Evolutionary conservation across 64 coral and sea anemone species (phyloP), one percentile per base, ranked within the genome.

Genomic region (Porites lutea): DNA sequence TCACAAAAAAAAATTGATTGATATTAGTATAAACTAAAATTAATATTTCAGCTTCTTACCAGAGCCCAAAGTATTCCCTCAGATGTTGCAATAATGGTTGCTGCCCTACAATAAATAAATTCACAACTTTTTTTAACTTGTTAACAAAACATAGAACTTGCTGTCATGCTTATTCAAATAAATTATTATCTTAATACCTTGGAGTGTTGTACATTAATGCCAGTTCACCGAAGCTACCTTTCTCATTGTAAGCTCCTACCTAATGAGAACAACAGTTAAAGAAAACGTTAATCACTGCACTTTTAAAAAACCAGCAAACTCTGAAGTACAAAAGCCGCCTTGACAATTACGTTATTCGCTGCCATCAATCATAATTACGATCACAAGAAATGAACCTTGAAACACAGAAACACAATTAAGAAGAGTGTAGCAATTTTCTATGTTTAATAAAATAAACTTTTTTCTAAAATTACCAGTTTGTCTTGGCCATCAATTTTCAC

Each of bases 181-280:
- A 37, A 37, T 37, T 0, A 37, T 37, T 37, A 37, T 37, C 27
- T 37, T 37, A 37, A 37, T 37, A 99, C 97, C 97, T 99, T 79
- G 97, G 97, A 58, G 97, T 99, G 74, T 99, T 99, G 63, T 99
- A 99, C 97, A 99, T 99, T 52, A 99, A 83, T 27, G 97, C 97
- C 18, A 99, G 94, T 84, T 99, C 97, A 73, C 97, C 97, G 89
- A 99, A 99, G 64, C 97, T 99, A 54, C 97, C 97, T 61, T 89
- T 99, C 74, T 96, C 93, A 75, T 81, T 91, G 82, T 99, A 99
- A 46, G 71, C 58, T 49, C 97, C 97, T 47, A 99, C 94, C 97
- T 98, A 74, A 23, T 44, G 10, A 77, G 79, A 6, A 59, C 51
- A 64, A 7, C 13, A 79, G 45, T 61, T 15, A 49, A 18, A 72